Percentiles rank a stretch among this genome's conserved stretches.
phyloP scores from a whole-genome alignment of 2,797 vertebrate species.

The Cossypha heuglini region DNA sequence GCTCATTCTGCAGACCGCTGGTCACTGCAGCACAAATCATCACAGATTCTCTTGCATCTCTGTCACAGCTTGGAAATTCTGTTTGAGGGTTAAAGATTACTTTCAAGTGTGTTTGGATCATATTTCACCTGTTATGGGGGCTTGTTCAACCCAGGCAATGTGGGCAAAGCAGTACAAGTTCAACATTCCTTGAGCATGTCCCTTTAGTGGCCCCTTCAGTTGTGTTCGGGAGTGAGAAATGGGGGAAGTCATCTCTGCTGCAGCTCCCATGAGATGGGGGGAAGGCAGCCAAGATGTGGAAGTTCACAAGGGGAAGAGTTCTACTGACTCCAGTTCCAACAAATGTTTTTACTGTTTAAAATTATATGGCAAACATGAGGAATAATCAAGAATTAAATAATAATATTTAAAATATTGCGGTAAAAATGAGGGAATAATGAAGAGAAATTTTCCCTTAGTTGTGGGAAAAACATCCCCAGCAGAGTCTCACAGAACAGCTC shows the following conservation, averaged over 20 bases:
- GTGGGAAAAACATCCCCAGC: background rate
- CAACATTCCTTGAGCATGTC: background rate
- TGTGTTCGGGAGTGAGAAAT: background rate
- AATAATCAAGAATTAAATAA: background rate
- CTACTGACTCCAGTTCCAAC: background rate
- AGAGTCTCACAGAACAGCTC: background rate
- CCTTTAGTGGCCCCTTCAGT: background rate
- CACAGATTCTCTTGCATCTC: background rate
- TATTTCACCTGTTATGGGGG: background rate
- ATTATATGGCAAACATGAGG: background rate
- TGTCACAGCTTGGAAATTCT: background rate
- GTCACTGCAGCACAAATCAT: background rate
- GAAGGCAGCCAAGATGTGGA: background rate
- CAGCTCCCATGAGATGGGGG: background rate
- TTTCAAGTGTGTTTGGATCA: background rate
- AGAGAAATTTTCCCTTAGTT: background rate
- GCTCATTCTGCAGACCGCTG: background rate
- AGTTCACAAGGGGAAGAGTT: background rate
- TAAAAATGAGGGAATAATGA: background rate
- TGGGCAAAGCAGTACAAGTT: background rate
- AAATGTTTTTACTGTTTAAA: background rate
- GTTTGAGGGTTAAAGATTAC: background rate
- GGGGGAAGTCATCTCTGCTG: background rate
- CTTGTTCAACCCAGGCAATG: background rate
- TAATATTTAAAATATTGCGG: background rate